phyloP scores from a whole-genome alignment of 2,888 invertebrate genomes.

The Limnephilus lunatus region DNA sequence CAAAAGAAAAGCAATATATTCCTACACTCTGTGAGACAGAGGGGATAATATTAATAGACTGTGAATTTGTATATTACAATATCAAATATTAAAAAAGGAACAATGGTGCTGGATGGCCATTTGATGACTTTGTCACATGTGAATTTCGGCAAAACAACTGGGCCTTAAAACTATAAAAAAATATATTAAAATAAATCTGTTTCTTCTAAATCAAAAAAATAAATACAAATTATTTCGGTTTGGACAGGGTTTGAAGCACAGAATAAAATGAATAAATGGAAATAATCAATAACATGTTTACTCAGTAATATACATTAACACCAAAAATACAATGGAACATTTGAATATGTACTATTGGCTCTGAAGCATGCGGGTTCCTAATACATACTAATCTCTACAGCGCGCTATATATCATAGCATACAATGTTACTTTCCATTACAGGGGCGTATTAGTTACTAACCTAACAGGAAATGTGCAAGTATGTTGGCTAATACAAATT shows the following conservation, averaged over 20 bases:
- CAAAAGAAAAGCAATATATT: too few relatives aligned
- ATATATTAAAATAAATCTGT: neutral
- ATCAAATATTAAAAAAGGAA: too few relatives aligned
- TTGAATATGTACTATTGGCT: constrained; percentile 56
- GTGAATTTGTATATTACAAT: too few relatives aligned
- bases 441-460: constrained; percentile 2
- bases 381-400: neutral
- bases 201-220: neutral
- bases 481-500: constrained; percentile 21
- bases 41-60: too few relatives aligned
- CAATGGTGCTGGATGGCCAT: too few relatives aligned
- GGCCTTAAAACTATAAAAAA: too few relatives aligned
- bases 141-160: too few relatives aligned
- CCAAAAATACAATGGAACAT: constrained; percentile 66
- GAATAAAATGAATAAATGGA: constrained; percentile 9
- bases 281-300: constrained; percentile 63
- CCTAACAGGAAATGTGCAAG: constrained; percentile 46
- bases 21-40: too few relatives aligned
- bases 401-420: neutral
- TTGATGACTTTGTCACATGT: too few relatives aligned
- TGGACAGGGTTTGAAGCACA: neutral
- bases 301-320: constrained; percentile 60
- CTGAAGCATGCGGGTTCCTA: constrained; percentile 58
- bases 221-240: neutral
- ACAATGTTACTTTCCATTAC: neutral